These are phyloP conservation scores for Pammene aurita DNA, from an alignment of 2,888 invertebrate species.

Conservation along the genomic window DNA sequence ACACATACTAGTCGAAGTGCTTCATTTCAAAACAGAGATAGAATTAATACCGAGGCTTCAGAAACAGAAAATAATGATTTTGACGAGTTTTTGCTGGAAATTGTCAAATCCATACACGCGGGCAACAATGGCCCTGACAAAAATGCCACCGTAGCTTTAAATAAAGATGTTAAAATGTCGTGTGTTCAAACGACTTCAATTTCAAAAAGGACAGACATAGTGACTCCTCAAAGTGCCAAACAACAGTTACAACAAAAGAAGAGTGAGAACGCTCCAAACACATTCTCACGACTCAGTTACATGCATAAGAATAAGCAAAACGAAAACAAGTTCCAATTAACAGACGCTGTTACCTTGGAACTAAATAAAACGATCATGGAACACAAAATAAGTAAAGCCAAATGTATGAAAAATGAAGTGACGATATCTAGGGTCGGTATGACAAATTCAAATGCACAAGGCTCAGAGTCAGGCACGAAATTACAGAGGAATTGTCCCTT, in stretches of 20 bases:
- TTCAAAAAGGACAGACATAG: slow-evolving; percentile 17
- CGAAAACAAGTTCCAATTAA: slow-evolving; percentile 55
- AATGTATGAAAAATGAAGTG: slow-evolving; percentile 32
- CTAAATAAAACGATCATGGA: slow-evolving; percentile 21
- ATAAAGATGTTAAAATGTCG: slow-evolving; percentile 47
- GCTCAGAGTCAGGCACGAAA: not conserved
- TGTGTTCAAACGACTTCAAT: slow-evolving; percentile 44
- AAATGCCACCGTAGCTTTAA: slow-evolving; percentile 22
- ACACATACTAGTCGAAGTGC: slow-evolving; percentile 6
- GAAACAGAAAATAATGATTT: slow-evolving; percentile 35
- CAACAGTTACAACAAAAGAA: slow-evolving; percentile 57
- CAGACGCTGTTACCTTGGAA: slow-evolving; percentile 35
- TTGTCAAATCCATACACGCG: slow-evolving; percentile 61
- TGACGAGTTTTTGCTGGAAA: slow-evolving; percentile 62
- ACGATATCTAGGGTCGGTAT: slow-evolving; percentile 26
- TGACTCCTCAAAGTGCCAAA: slow-evolving; percentile 63
- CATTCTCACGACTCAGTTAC: slow-evolving; percentile 74
- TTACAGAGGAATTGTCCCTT: slow-evolving; percentile 17
- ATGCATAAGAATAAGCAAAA: slow-evolving; percentile 71
- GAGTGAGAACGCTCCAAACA: slow-evolving; percentile 66
- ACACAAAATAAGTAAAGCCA: slow-evolving; percentile 31
- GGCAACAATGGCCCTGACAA: slow-evolving; percentile 49
- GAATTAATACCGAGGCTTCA: not conserved
- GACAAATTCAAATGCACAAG: not conserved
- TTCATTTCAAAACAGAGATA: slow-evolving; percentile 20